A percentile compares a stretch with the other conserved stretches of the same genome.
phyloP scores from a whole-genome alignment of 2,797 vertebrate species.

The Tympanoctomys barrerae region DNA sequence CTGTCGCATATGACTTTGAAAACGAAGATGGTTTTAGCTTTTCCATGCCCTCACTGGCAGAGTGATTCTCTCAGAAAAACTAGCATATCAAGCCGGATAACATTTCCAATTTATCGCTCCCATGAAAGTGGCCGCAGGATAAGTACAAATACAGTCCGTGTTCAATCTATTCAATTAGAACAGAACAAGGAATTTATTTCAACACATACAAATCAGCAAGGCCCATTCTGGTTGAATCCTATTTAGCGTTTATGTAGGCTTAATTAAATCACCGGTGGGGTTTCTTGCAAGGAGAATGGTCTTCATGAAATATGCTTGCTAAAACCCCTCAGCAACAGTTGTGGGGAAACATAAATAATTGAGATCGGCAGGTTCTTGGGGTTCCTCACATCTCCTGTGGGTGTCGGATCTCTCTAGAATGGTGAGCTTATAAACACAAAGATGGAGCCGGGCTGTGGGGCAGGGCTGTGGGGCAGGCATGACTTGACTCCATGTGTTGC shows the following conservation, averaged over 20 bases:
- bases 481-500: constrained; percentile 34
- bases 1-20: constrained; percentile 47
- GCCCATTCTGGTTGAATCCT: constrained; percentile 56
- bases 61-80: constrained; percentile 72
- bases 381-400: constrained; percentile 65
- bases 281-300: constrained; percentile 41
- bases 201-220: constrained; percentile 76
- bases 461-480: constrained; percentile 16
- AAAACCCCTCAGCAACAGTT: constrained; percentile 54
- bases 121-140: constrained; percentile 68
- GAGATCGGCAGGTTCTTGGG: background rate
- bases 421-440: constrained; percentile 40
- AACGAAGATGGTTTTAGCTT: constrained; percentile 11
- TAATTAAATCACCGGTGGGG: constrained; percentile 78
- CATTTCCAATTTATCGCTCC: constrained; percentile 79
- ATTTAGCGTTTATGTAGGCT: constrained; percentile 50
- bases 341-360: constrained; percentile 51
- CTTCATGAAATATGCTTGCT: constrained; percentile 70
- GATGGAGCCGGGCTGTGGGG: constrained; percentile 21
- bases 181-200: constrained; percentile 79
- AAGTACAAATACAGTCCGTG: constrained; percentile 81
- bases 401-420: constrained; percentile 59
- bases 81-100: constrained; percentile 67
- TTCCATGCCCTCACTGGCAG: constrained; percentile 31
- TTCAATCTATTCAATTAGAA: constrained; percentile 83